Base-by-base conservation (phyloP, 92 coral and sea anemone genomes). In the Hydrozoanthus gracilis region DNA sequence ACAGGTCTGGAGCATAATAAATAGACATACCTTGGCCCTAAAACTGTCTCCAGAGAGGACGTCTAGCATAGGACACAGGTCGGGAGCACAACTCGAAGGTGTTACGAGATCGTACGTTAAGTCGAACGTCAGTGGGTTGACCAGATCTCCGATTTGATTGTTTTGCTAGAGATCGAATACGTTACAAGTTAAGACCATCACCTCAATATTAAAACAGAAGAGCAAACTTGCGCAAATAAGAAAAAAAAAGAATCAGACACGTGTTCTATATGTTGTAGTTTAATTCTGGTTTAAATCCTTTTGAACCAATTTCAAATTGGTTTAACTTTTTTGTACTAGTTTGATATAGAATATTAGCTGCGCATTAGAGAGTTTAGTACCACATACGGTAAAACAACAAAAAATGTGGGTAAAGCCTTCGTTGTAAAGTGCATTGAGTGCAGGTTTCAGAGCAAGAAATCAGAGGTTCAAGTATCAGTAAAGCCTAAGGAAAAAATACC, bases 51-150 rank as follows among this genome's bases (percentile, higher is more conserved):
- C 82, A 8, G 82, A 76, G 55, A 76, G 82, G 6, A 76, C 49
- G 65, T 79, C 73, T 4, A 64, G 60, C 14, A 79, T 5, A 8
- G 84, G 84, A 44, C 84, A 79, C 15, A 79, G 46, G 7, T 76
- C 45, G 20, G 82, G 71, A n/a, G 84, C 20, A 60, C 84, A 79
- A 13, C 48, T 58, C 6, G 72, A 8, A 47, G 84, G 84, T n/a
- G 44, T 62, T 8, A 15, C 9, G 11, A 79, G 71, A 62, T 44
- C 67, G 67, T 79, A 79, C 44, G 84, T 14, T 16, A 79, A 45
- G 46, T 60, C 84, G 54, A 79, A 79, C 72, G 84, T 79, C 84
- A 79, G 39, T 16, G 84, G 72, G n/a, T 10, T 60, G 6, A 79
- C 84, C 13, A 79, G 56, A 67, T 79, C 84, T 79, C 72, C 84